Conservation (phyloP, 1,140 invertebrate species). For the Forficula auricularia region DNA sequence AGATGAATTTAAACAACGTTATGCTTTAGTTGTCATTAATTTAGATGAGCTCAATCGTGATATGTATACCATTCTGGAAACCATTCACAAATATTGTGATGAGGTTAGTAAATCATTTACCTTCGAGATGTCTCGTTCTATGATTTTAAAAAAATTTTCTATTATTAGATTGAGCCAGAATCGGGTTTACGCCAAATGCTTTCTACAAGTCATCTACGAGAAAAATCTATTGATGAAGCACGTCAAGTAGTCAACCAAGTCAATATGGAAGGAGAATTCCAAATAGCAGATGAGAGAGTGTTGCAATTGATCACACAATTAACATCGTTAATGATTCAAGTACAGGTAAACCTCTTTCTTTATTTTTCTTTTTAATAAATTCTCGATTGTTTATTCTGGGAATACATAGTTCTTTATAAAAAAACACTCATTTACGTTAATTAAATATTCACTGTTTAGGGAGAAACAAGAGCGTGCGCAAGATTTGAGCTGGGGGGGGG, state of each 20-base stretch:
- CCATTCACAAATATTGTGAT: conserved; percentile 65
- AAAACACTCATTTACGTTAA: no score
- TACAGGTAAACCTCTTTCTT: conserved; percentile 41
- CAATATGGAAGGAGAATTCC: conserved; percentile 38
- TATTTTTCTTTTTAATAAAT: neutral
- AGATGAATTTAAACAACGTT: conserved; percentile 74
- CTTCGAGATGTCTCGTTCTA: neutral
- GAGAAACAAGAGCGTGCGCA: no score
- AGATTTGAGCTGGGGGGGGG: no score
- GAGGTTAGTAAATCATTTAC: conserved; percentile 33
- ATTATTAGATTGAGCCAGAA: conserved; percentile 54
- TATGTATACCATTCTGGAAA: conserved; percentile 66
- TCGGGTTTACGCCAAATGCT: conserved; percentile 73
- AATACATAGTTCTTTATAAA: no score
- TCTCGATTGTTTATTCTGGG: no score
- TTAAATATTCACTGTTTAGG: no score
- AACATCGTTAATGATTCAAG: conserved; percentile 79
- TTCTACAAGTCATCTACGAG: conserved; percentile 67
- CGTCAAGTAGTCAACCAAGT: conserved; percentile 59
- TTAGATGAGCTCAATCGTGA: conserved; percentile 82
- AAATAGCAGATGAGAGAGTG: conserved; percentile 35
- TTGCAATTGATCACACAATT: conserved; percentile 70
- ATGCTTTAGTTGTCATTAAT: conserved; percentile 76
- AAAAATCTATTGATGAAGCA: conserved; percentile 73
- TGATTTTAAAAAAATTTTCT: neutral